A percentile compares a stretch with the other conserved stretches of the same genome.
phyloP scores from a whole-genome alignment of 2,113 vertebrate genomes.

The Turnix velox region DNA sequence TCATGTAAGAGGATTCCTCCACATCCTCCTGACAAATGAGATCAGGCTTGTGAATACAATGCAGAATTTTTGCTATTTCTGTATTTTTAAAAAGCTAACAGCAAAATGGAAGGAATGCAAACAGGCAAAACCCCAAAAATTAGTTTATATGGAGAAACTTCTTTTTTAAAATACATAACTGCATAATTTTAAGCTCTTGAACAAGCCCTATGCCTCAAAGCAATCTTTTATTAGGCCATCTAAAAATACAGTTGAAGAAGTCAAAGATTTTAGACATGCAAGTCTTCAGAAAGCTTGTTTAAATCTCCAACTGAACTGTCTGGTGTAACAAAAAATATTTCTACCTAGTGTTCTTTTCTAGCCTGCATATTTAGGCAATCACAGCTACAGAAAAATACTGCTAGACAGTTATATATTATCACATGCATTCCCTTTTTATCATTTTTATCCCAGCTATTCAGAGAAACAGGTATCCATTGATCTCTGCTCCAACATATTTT shows the following conservation, averaged over 20 bases:
- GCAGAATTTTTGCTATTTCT: conserved; percentile 16
- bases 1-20: background rate
- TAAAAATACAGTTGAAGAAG: conserved; percentile 26
- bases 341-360: background rate
- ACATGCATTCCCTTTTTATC: background rate
- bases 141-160: background rate
- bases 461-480: background rate
- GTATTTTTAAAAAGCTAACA: background rate
- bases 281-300: background rate
- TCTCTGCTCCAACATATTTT: background rate
- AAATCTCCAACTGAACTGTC: background rate
- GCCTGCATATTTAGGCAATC: background rate
- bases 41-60: background rate
- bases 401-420: background rate
- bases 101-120: conserved; percentile 8
- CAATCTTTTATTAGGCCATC: conserved; percentile 47
- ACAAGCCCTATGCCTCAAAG: conserved; percentile 41
- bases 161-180: background rate
- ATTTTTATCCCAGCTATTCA: background rate
- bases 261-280: background rate
- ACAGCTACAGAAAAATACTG: background rate
- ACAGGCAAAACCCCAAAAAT: conserved; percentile 1
- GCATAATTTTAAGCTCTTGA: conserved; percentile 30
- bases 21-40: background rate
- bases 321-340: background rate